Evolutionary conservation across 2,113 vertebrate genomes (phyloP), one percentile per base, ranked within the genome.

Genomic region (Tonatia bakeri): DNA sequence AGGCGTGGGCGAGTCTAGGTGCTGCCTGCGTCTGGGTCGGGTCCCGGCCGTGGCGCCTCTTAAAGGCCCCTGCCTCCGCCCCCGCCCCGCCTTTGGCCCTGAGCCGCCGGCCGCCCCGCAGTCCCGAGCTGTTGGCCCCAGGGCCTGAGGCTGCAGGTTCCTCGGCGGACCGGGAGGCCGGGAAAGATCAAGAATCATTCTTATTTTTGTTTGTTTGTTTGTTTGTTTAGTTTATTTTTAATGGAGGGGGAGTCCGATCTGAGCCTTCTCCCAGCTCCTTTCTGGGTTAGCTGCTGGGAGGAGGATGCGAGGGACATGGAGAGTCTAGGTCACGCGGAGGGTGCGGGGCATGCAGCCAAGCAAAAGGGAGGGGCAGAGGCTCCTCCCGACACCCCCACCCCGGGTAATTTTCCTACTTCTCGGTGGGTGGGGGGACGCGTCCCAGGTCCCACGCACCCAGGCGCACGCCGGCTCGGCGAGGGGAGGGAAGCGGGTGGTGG

Each of bases 391-490:
- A 64, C 61, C 36, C 20, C 26, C 45, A 2, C 13, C 33, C 33
- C 61, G 73, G 94, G 96, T 97, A 90, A 94, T 95, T 97, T 95
- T 97, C 96, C 96, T 91, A 50, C 19, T n/a, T 16, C 13, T 11
- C 20, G 69, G 15, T 0, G 81, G 81, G 56, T 6, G 43, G 43
- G 43, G 87, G 85, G 76, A 75, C 7, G 64, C 10, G 64, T 38
- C 45, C 70, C 43, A 7, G 5, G 73, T 26, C 7, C 36, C 4
- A n/a, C 19, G 54, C 40, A 19, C 67, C n/a, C n/a, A 9, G 0
- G 61, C 15, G 33, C 36, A 7, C 43, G 4, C 1, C 12, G 10
- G 28, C 16, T 56, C 47, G 4, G 64, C 15, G 67, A 3, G 1
- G 12, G 36, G 80, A 19, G 24, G 79, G 54, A 10, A 15, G n/a